Evolutionary conservation across 2,113 vertebrate species (phyloP), one percentile per base, ranked within the genome.

Genomic region (Casuarius casuarius): DNA sequence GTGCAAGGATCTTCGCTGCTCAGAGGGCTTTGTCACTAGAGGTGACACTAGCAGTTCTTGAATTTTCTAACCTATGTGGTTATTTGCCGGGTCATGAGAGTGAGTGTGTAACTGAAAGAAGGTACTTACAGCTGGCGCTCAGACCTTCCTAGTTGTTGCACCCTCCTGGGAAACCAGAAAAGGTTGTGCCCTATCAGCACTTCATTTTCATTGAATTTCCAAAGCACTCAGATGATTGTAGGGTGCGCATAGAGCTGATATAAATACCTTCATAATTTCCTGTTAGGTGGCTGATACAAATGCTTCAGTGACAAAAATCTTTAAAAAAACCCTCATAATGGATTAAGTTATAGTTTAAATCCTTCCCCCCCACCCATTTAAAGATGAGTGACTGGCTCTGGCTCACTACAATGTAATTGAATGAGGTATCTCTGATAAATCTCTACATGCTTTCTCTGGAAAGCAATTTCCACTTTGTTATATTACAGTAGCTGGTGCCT

Each of bases 391-490:
- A 92, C 44, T 61, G 75, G 80, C 17, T 11, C 31, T 68, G 84
- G 59, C 71, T 82, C 21, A 22, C 31, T 77, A 75, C 40, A 91
- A 91, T 92, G 59, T 83, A 61, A 92, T 91, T 92, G 84, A 95
- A 92, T 90, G 87, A 94, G 44, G 38, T 80, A 96, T 81, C 77
- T 75, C 88, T 94, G 87, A 89, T 87, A 89, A 94, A 91, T 91
- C 71, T 87, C 61, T 91, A 38, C n/a, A 29, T 48, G n/a, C 19
- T 94, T 96, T 93, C 89, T 77, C 80, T 94, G 67, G 90, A 93
- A 95, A 93, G 90, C n/a, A 67, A 82, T 94, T 96, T 89, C 91
- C 65, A 82, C 87, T 96, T 95, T 94, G 93, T 92, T 97, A 67
- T 87, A 61, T 54, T 95, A 96, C 94, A 95, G 96, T 97, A 97